phyloP scores from a whole-genome alignment of 2,113 vertebrate species.

The Pelusios castaneus region DNA sequence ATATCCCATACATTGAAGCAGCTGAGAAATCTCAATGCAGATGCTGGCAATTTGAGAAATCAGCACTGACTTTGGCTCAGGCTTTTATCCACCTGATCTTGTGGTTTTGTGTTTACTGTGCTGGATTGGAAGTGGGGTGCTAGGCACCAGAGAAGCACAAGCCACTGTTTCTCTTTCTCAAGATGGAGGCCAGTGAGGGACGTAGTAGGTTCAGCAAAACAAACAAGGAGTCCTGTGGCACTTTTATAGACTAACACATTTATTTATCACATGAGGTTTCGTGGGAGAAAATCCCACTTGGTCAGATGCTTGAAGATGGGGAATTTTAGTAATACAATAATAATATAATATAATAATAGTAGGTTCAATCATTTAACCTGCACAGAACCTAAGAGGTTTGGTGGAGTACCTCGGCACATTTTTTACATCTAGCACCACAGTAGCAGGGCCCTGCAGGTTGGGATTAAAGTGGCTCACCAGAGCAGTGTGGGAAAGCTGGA shows the following conservation, averaged over 20 bases:
- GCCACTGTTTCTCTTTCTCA: neutral
- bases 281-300: no score
- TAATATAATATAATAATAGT: no score
- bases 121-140: rapidly evolving
- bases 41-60: neutral
- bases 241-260: no score
- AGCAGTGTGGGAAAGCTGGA: neutral
- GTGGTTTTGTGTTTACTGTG: neutral
- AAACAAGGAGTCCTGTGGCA: no score
- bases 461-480: neutral
- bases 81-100: rapidly evolving
- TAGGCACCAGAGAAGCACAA: rapidly evolving
- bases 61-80: rapidly evolving
- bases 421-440: neutral
- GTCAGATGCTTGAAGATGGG: no score
- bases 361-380: neutral
- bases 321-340: no score
- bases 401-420: neutral
- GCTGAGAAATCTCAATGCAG: neutral
- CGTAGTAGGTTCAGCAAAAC: neutral
- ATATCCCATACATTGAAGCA: rapidly evolving
- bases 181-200: neutral
- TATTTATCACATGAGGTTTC: no score
- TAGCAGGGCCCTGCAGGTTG: rapidly evolving
- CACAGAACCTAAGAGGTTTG: neutral